Base-by-base conservation (phyloP, 1,140 invertebrate genomes). In the Tetraneura akinire region DNA sequence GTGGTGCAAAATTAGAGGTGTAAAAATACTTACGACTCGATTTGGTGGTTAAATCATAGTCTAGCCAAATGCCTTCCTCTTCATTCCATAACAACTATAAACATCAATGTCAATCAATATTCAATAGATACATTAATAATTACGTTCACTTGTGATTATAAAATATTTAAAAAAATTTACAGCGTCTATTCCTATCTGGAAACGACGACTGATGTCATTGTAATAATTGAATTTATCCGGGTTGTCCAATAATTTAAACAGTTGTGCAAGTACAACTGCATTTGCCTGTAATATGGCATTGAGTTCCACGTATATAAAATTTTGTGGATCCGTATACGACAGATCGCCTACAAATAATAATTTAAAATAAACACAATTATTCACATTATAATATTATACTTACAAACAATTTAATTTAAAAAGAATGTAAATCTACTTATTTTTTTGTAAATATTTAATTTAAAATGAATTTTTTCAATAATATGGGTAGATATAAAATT, bases 231-330 rank as follows among this genome's bases (percentile, higher is more conserved):
- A 84, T 55, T 89, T 87, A 80, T 87, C 83, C 0, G 85, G 80
- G 57, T 91, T 88, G 21, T 89, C 89, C 37, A 88, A 80, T 32
- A 83, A 80, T 32, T 84, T 80, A 83, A 89, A 88, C 82, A 91
- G 90, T 45, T 87, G 80, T 0, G 87, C 83, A 11, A 94, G 84
- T 5, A 88, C 85, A 13, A 84, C 83, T 51, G 91, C 90, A 83
- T 91, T 91, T 64, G 86, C 86, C 80, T 91, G 92, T n/a, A 95
- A 86, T 80, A 95, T 91, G 4, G 92, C 88, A 85, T 97, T 97
- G 18, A 97, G 86, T 85, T 96, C 94, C 1, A 96, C 94, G 1
- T 94, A 94, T 32, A 96, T 87, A 49, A 96, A 91, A 64, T 91
- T 85, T 11, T 88, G 88, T 0, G 91, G 91, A 14, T 89, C 86